Evolutionary conservation across 2,113 vertebrate species (phyloP).

Genomic region (Brachypteracias leptosomus): DNA sequence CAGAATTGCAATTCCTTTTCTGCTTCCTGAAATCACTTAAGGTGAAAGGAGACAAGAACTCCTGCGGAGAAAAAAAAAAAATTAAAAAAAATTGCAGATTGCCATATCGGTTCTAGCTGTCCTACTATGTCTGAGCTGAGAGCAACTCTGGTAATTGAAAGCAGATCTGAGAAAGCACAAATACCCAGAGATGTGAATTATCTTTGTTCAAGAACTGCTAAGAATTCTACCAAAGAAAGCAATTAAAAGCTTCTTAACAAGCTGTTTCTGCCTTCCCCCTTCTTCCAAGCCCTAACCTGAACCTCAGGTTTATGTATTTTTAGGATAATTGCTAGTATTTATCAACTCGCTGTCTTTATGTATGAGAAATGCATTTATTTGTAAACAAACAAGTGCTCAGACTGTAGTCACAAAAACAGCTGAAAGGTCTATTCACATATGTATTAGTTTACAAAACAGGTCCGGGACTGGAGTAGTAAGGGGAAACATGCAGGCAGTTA

Average conservation of each 20-base stretch:
- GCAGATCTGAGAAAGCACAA: not conserved
- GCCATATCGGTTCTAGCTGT: rapidly evolving
- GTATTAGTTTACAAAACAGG: not conserved
- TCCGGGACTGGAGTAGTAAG: not conserved
- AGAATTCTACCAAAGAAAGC: not conserved
- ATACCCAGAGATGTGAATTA: not conserved
- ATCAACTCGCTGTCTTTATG: not conserved
- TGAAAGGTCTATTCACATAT: not conserved
- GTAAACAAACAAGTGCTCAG: not conserved
- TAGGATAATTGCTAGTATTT: not conserved
- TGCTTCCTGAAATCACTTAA: not conserved
- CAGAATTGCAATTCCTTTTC: not conserved
- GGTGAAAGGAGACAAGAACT: not conserved
- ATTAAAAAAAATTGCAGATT: not conserved
- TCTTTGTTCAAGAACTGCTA: not conserved
- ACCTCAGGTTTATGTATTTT: not conserved
- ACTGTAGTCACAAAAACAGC: not conserved
- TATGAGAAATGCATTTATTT: not conserved
- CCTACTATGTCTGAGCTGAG: not conserved
- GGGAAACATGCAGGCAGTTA: not conserved
- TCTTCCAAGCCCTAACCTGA: not conserved
- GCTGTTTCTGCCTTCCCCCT: rapidly evolving
- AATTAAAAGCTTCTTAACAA: not conserved
- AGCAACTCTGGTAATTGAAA: not conserved
- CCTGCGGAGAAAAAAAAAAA: not conserved